Base-by-base conservation (phyloP, 2,797 vertebrate genomes). In the Enteromius anoplus region DNA sequence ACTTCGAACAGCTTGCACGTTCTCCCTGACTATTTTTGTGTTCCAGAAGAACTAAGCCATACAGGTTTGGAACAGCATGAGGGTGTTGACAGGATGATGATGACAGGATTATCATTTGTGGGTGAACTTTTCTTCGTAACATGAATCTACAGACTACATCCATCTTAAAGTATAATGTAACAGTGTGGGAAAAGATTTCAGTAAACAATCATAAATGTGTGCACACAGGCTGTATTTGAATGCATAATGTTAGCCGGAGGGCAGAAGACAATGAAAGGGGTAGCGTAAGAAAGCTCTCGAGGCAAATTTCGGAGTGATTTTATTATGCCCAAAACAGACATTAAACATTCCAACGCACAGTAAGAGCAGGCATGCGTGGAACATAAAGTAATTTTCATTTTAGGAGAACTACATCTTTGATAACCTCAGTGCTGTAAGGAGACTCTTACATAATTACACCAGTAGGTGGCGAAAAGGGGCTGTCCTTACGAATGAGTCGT, bases 151-250 rank as follows among this genome's bases (percentile, higher is more conserved):
- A 58, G 29, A 73, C 32, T 58, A 15, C 12, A 40, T 23, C 12
- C 34, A 58, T 23, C 32, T 10, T 40, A 58, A 37, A 75, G 72
- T 75, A 15, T 10, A 58, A 75, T 23, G 10, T 14, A 55, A n/a
- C 49, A 53, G 12, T 37, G 72, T 40, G 21, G 29, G 9, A 23
- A 75, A 10, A 75, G 8, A 55, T 5, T 60, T 75, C 34, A 68
- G 34, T 68, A 58, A 60, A 17, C 34, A 75, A 58, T 9, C 51
- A 60, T 26, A 40, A 26, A 42, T 58, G n/a, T 58, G 11, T 58
- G n/a, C 73, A 75, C 72, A 75, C 53, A 75, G 6, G 21, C 8
- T 26, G 34, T 42, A 40, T 75, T 58, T 75, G 34, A 77, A 77
- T 77, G 23, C 9, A 32, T 45, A 77, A 47, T 77, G 58, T 23